phyloP scores from a whole-genome alignment of 2,113 vertebrate species.

The Thryonomys swinderianus region DNA sequence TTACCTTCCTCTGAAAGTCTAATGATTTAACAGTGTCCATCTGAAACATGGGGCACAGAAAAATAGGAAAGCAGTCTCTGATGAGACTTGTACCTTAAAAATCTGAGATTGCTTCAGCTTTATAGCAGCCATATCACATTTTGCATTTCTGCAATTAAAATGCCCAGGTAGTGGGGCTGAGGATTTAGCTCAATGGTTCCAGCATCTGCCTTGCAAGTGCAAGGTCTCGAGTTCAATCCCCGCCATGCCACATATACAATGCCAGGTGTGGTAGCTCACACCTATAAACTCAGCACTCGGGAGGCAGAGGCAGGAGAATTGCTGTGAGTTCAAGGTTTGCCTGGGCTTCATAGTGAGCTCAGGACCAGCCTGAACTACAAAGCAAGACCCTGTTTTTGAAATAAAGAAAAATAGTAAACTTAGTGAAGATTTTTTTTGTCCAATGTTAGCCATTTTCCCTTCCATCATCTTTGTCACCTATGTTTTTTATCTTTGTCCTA shows the following conservation, averaged over 20 bases:
- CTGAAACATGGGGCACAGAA: not conserved
- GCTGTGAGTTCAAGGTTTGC: too few species aligned
- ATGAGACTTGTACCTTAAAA: not conserved
- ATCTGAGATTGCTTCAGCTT: not conserved
- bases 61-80: not conserved
- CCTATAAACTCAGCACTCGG: too few species aligned
- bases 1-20: conserved; percentile 7
- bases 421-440: conserved; percentile 32
- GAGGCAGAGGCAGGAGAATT: too few species aligned
- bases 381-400: too few species aligned
- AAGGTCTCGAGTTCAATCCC: too few species aligned
- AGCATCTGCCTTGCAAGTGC: too few species aligned
- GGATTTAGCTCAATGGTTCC: too few species aligned
- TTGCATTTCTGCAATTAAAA: not conserved
- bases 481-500: conserved; percentile 48
- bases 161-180: not conserved
- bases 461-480: conserved; percentile 23
- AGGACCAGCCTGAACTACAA: too few species aligned
- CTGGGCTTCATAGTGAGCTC: too few species aligned
- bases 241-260: too few species aligned
- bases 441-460: not conserved
- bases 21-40: not conserved
- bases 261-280: too few species aligned
- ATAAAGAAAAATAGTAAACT: too few species aligned
- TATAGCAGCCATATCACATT: not conserved